These are phyloP conservation scores for Mechanitis mazaeus DNA, from an alignment of 2,888 invertebrate genomes.

Conservation along the genomic window DNA sequence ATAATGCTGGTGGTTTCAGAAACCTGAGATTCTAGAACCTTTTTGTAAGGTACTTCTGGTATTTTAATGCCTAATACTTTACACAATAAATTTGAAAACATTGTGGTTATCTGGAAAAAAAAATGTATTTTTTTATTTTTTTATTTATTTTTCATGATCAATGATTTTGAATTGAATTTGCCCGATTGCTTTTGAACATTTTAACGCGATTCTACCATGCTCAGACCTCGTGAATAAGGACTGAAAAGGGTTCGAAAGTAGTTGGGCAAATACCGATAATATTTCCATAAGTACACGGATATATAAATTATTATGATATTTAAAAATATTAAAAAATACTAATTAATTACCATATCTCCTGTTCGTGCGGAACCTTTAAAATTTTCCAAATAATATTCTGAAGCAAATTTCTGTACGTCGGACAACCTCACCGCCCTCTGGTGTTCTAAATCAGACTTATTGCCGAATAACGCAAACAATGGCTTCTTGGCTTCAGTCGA, in stretches of 20 bases:
- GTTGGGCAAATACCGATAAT: too few species aligned
- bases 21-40: constrained; percentile 33
- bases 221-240: too few species aligned
- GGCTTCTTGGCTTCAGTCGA: constrained; percentile 68
- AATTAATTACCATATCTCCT: constrained; percentile 79
- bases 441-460: constrained; percentile 85
- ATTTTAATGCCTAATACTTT: constrained; percentile 48
- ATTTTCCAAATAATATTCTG: constrained; percentile 77
- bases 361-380: constrained; percentile 83
- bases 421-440: constrained; percentile 81
- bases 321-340: too few species aligned
- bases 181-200: too few species aligned
- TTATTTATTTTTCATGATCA: too few species aligned
- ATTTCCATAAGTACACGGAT: too few species aligned
- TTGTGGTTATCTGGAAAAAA: constrained; percentile 75
- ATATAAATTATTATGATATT: too few species aligned
- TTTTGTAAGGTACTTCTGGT: constrained; percentile 36
- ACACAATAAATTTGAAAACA: constrained; percentile 81
- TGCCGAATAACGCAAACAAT: constrained; percentile 79
- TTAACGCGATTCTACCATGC: too few species aligned
- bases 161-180: too few species aligned
- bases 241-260: too few species aligned
- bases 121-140: neutral
- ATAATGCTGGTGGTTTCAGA: constrained; percentile 30
- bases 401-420: constrained; percentile 79